Evolutionary conservation across 1,140 invertebrate species (phyloP), one percentile per base, ranked within the genome.

Genomic region (Eupristina koningsbergeri): DNA sequence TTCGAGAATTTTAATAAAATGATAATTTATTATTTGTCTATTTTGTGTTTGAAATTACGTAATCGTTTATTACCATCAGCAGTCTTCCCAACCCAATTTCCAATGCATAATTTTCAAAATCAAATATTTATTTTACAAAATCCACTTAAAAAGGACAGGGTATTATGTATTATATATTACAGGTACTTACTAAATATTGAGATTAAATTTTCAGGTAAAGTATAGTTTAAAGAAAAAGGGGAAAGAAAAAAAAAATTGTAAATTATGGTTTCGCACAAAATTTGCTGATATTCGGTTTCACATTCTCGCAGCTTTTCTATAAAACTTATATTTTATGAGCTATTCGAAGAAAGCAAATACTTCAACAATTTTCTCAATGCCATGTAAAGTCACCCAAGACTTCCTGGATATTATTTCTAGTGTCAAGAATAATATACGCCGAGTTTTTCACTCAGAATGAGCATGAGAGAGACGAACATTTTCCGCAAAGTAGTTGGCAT

Each of bases 401-500:
- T 71, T 71, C 67, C 39, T 41, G 36, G 39, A 71, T 71, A 71
- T 41, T 41, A 71, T 71, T 71, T 71, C 26, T 71, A 26, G 22
- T 71, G 67, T 71, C 67, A 39, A 41, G 36, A 36, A 71, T 71
- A 71, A 71, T 71, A 71, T 71, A 71, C 13, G 67, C 0, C 36
- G 22, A 26, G 26, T 58, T 58, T 58, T 58, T 58, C 26, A 58
- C 3, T 1, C 9, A 58, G 53, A 58, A 58, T 26, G 26, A 58
- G 26, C 53, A 58, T 2, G 26, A 9, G 5, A 58, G 26, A 58
- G 53, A 58, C 3, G 22, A 58, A 58, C 26, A 58, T 26, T 58
- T 26, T 5, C 26, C 22, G 53, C 6, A 58, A 58, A 58, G 26
- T 58, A 58, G 9, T 58, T 26, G 13, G 53, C 22, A 58, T 58